phyloP scores from a whole-genome alignment of 2,113 vertebrate species.

The Ceyx melanurus region DNA sequence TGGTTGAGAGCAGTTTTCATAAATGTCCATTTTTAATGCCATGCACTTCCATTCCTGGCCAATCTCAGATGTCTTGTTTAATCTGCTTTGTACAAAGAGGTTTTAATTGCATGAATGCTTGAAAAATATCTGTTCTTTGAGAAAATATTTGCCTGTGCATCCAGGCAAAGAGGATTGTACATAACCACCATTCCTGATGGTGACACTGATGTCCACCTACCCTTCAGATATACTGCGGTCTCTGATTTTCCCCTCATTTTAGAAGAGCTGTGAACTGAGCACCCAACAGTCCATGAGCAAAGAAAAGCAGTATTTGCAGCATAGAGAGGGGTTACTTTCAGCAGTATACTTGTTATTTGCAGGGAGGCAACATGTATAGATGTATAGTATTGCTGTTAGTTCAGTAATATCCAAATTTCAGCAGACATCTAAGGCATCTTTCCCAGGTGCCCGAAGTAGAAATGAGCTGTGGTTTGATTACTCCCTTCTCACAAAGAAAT shows the following conservation, averaged over 20 bases:
- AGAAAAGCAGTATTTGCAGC: neutral
- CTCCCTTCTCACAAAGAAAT: neutral
- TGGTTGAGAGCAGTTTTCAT: neutral
- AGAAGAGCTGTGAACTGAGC: neutral
- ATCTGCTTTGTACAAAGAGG: neutral
- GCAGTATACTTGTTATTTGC: neutral
- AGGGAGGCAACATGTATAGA: neutral
- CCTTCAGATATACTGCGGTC: neutral
- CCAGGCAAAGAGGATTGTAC: neutral
- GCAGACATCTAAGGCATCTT: neutral
- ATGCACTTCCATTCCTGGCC: fast-evolving
- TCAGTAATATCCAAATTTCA: neutral
- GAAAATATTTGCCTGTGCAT: neutral
- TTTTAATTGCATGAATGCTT: neutral
- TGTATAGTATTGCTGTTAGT: neutral
- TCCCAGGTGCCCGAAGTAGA: neutral
- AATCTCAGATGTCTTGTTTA: neutral
- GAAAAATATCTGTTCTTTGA: neutral
- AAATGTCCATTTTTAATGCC: neutral
- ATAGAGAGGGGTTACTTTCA: neutral
- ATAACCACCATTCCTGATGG: neutral
- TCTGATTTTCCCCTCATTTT: neutral
- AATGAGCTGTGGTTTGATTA: neutral
- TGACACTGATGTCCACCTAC: neutral
- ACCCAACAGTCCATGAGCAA: neutral